Evolutionary conservation across 2,113 vertebrate genomes (phyloP).

Genomic region (Columba janthina): DNA sequence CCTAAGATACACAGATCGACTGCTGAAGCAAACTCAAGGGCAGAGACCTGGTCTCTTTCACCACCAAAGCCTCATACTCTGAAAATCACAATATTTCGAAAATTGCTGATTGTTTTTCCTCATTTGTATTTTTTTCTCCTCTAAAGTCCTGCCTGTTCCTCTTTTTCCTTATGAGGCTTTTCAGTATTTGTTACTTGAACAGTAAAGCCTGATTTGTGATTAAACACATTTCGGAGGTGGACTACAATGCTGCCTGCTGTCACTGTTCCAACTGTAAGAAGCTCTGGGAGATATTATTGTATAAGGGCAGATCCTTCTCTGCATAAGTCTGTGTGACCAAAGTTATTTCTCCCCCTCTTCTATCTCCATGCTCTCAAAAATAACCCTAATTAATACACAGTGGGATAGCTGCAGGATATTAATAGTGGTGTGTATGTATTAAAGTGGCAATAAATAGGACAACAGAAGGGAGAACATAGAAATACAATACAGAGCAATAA

Average conservation of each 20-base stretch:
- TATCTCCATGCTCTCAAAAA: not conserved
- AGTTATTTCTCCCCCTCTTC: not conserved
- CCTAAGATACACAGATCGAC: not conserved
- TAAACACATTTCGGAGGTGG: not conserved
- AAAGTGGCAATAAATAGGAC: not conserved
- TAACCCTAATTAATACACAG: not conserved
- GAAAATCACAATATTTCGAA: not conserved
- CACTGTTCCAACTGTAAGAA: not conserved
- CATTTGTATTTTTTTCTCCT: not conserved
- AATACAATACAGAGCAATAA: not conserved
- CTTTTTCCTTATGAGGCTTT: not conserved
- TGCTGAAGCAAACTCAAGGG: not conserved
- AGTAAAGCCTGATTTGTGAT: constrained; percentile 20
- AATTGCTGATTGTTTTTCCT: constrained; percentile 22
- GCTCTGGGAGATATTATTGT: not conserved
- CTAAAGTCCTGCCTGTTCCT: not conserved
- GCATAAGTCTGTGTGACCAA: not conserved
- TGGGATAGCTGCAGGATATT: not conserved
- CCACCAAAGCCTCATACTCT: not conserved
- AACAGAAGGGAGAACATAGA: not conserved
- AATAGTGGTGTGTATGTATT: not conserved
- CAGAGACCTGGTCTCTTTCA: not conserved
- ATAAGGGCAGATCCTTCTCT: not conserved
- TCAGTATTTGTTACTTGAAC: not conserved
- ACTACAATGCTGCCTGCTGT: not conserved